Evolutionary conservation across 1,140 invertebrate genomes (phyloP).

Genomic region (Ceratosolen solmsi): DNA sequence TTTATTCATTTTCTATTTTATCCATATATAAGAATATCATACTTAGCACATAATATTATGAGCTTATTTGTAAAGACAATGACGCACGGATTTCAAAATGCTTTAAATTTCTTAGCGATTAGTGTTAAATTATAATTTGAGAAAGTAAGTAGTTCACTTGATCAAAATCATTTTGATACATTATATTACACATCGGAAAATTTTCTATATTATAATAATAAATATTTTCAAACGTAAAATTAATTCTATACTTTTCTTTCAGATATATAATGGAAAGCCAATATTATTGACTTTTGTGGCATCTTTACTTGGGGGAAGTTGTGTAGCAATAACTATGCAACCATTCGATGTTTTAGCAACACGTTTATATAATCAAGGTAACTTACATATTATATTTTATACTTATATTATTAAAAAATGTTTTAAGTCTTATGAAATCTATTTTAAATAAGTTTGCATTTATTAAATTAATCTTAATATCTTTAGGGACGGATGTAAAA

Average conservation of each 20-base stretch:
- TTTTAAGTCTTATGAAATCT: too few species aligned
- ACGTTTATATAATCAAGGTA: conserved; percentile 93
- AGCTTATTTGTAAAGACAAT: background rate
- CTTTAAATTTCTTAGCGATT: too few species aligned
- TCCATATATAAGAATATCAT: too few species aligned
- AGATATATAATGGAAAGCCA: conserved; percentile 76
- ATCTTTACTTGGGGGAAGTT: conserved; percentile 84
- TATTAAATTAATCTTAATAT: background rate
- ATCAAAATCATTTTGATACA: background rate
- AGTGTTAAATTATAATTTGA: too few species aligned
- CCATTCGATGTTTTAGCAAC: conserved; percentile 94
- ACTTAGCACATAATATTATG: too few species aligned
- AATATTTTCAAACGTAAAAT: too few species aligned
- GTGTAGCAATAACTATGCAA: conserved; percentile 87
- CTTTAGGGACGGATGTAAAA: conserved; percentile 76
- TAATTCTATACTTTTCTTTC: conserved; percentile 38
- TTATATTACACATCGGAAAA: background rate
- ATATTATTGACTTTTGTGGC: conserved; percentile 83
- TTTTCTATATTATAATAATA: too few species aligned
- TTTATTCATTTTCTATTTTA: too few species aligned
- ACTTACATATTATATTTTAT: too few species aligned
- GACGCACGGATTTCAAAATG: too few species aligned
- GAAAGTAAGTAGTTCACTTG: too few species aligned
- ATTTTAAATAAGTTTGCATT: too few species aligned
- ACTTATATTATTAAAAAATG: conserved; percentile 57